These are phyloP conservation scores for Phyllotis vaccarum DNA, from an alignment of 2,797 vertebrate species.

Conservation along the genomic window DNA sequence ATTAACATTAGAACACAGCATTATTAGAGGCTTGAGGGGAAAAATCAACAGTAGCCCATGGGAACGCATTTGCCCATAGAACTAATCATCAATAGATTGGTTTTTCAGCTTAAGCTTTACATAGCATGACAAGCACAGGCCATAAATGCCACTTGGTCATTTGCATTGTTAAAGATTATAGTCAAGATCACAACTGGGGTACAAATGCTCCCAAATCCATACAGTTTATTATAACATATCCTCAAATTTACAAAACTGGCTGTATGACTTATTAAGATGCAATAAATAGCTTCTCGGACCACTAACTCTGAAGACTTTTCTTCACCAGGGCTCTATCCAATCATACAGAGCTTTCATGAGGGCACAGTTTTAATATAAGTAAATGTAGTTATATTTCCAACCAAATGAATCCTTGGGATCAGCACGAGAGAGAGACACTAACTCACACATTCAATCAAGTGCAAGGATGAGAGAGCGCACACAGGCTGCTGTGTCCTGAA, in stretches of 20 bases:
- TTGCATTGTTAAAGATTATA: conserved; percentile 82
- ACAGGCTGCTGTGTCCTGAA: not conserved
- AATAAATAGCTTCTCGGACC: conserved; percentile 74
- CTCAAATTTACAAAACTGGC: conserved; percentile 79
- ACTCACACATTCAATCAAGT: not conserved
- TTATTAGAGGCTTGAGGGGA: conserved; percentile 73
- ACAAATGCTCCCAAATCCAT: conserved; percentile 62
- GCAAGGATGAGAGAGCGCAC: conserved; percentile 19
- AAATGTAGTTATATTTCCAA: conserved; percentile 26
- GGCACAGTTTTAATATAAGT: conserved; percentile 15
- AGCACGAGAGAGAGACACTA: conserved; percentile 20
- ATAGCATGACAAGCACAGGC: conserved; percentile 81
- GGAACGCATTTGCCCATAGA: conserved; percentile 78
- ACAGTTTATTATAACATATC: conserved; percentile 75
- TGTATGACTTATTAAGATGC: conserved; percentile 73
- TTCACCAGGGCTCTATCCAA: conserved; percentile 22
- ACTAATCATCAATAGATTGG: conserved; percentile 75
- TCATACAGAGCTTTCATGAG: no score
- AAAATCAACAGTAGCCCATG: conserved; percentile 70
- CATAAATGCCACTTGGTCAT: conserved; percentile 84
- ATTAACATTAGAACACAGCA: conserved; percentile 74
- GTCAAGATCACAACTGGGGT: conserved; percentile 73
- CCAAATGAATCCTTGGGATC: conserved; percentile 41
- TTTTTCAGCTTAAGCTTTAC: conserved; percentile 82
- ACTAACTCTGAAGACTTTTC: conserved; percentile 58